Evolutionary conservation across 2,113 vertebrate genomes (phyloP).

Genomic region (Chaetorhynchus papuensis): DNA sequence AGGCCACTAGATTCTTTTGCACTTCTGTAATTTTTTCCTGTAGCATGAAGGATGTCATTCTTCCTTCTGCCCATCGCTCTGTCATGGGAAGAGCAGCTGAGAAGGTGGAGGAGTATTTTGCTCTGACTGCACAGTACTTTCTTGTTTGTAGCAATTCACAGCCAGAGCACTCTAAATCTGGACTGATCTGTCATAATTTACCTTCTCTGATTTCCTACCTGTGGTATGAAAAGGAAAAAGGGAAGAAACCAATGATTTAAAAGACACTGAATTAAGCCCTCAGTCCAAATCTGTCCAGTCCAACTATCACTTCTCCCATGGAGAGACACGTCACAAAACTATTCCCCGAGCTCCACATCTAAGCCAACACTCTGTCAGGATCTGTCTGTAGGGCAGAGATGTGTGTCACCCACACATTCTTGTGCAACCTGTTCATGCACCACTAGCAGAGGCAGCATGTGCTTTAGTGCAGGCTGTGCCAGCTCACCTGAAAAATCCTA

Average conservation of each 20-base stretch:
- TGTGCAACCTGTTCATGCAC: fast-evolving
- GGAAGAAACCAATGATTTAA: neutral
- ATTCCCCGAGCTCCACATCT: neutral
- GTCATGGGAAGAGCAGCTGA: neutral
- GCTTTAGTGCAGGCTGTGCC: neutral
- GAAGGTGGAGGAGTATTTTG: neutral
- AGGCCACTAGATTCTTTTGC: neutral
- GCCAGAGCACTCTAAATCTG: neutral
- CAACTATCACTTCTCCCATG: neutral
- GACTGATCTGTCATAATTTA: neutral
- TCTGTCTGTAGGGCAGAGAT: neutral
- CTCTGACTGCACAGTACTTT: neutral
- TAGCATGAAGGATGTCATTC: neutral
- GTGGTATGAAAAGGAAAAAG: neutral
- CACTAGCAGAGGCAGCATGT: neutral
- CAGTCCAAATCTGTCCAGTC: neutral
- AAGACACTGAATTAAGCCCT: neutral
- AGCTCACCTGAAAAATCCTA: neutral
- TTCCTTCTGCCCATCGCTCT: neutral
- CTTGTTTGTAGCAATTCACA: neutral
- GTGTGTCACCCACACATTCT: neutral
- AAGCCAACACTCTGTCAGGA: neutral
- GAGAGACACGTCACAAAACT: neutral
- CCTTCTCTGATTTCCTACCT: neutral
- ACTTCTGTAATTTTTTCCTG: neutral